Conservation (phyloP, 2,113 vertebrate species). For the Etia nguti region DNA sequence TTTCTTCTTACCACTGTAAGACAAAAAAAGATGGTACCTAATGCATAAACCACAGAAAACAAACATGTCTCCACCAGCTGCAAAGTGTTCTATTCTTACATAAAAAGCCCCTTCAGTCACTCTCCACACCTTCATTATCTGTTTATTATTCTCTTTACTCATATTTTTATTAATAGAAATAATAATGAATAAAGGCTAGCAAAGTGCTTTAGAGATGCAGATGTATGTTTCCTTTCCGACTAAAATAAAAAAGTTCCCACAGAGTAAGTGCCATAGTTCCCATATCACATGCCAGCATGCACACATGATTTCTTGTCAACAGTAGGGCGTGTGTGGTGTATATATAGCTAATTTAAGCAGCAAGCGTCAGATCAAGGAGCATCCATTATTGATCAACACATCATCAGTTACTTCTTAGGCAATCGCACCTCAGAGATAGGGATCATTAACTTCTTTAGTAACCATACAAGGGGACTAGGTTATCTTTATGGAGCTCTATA, state of each 20-base stretch:
- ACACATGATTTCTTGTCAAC: neutral
- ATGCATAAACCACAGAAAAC: neutral
- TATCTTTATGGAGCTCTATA: neutral
- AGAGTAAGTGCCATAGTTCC: neutral
- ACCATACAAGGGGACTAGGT: neutral
- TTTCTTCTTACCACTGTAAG: neutral
- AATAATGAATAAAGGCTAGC: neutral
- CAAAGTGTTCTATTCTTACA: neutral
- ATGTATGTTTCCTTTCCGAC: neutral
- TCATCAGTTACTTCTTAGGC: neutral
- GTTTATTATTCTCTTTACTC: neutral
- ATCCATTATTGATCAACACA: neutral
- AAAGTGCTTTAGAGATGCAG: neutral
- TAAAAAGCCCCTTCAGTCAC: neutral
- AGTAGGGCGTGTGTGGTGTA: neutral
- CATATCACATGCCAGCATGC: neutral
- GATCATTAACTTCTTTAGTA: neutral
- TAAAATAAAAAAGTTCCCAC: neutral
- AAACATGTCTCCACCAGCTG: neutral
- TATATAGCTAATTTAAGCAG: neutral
- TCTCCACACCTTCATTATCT: neutral
- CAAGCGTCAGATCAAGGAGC: neutral
- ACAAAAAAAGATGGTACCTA: neutral
- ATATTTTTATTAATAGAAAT: neutral
- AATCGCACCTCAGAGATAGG: neutral